Evolutionary conservation across 2,888 invertebrate species (phyloP), one percentile per base, ranked within the genome.

Genomic region (Electrophaes corylata): DNA sequence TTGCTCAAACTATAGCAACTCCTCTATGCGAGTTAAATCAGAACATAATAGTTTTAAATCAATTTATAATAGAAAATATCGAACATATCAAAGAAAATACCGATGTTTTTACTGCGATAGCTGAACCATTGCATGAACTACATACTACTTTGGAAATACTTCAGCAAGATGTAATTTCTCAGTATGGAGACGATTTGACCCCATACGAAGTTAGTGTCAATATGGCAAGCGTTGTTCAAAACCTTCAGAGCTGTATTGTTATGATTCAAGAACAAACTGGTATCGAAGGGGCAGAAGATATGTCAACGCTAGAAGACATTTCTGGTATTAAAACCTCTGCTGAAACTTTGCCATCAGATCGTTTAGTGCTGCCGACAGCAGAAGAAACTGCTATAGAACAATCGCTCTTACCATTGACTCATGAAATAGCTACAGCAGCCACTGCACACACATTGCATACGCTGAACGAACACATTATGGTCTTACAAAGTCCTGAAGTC

Each of bases 301-400:
- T 94, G 70, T 93, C 94, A 3, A 92, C 93, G 5, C 85, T 93
- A 49, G 92, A 93, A 64, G 93, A 93, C 67, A 82, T 94, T 62
- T 93, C 94, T 0, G 92, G 89, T 3, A 84, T 94, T 14, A 93
- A 93, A 79, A 93, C 93, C 0, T 84, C 86, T 33, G 92, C 92
- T 3, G 92, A 93, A 26, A 81, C 88, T n/a, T 69, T 93, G 39
- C 79, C 82, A 20, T 78, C 78, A 18, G 87, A 90, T 57, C 71
- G 75, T 57, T 70, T 92, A 40, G 65, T 83, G 60, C 79, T 81
- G 60, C 86, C 83, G 37, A 72, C 70, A 51, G 76, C 78, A 39
- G 77, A 79, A 70, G 81, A 83, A 75, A 77, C 69, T 20, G 65
- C 67, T 0, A 57, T 76, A 33, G 76, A 80, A 51, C 74, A 79